phyloP scores from a whole-genome alignment of 35 echinoderm and acorn worm species.

The Apostichopus japonicus region DNA sequence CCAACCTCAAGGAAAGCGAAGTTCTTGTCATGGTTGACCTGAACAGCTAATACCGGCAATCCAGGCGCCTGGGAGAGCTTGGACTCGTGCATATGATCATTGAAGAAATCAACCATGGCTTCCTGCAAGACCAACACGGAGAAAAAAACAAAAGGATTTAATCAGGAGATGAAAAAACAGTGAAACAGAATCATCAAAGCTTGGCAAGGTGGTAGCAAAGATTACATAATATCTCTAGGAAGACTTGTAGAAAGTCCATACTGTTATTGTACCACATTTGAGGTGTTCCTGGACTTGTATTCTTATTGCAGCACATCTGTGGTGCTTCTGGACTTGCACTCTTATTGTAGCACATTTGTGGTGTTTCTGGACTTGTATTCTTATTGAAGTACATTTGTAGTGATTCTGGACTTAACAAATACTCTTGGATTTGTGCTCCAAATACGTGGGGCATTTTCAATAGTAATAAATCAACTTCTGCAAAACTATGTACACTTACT shows the following conservation, averaged over 20 bases:
- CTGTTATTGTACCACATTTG: neutral
- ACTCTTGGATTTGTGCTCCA: too few species aligned
- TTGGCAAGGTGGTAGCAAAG: too few species aligned
- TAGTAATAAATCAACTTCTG: too few species aligned
- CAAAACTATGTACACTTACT: too few species aligned
- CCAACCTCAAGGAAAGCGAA: conserved; percentile 97
- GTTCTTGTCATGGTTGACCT: conserved; percentile 98
- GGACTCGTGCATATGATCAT: conserved; percentile 79
- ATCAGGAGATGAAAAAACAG: neutral
- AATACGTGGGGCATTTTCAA: too few species aligned
- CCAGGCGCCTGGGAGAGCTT: conserved; percentile 79
- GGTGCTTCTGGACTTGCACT: too few species aligned
- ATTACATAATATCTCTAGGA: too few species aligned
- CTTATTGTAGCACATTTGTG: too few species aligned
- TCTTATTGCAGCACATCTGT: neutral
- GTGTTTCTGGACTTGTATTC: too few species aligned
- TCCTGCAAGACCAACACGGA: conserved; percentile 51
- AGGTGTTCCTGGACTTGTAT: neutral
- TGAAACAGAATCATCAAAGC: neutral
- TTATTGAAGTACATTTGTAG: too few species aligned
- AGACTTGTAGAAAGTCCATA: too few species aligned
- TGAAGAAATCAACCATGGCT: conserved; percentile 99
- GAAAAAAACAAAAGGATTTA: neutral
- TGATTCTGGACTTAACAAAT: too few species aligned
- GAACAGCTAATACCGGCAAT: conserved; percentile 94